Percentiles rank a stretch among this genome's conserved stretches.
Evolutionary conservation across 2,113 vertebrate genomes (phyloP).

Genomic region (Poeciliopsis retropinna): DNA sequence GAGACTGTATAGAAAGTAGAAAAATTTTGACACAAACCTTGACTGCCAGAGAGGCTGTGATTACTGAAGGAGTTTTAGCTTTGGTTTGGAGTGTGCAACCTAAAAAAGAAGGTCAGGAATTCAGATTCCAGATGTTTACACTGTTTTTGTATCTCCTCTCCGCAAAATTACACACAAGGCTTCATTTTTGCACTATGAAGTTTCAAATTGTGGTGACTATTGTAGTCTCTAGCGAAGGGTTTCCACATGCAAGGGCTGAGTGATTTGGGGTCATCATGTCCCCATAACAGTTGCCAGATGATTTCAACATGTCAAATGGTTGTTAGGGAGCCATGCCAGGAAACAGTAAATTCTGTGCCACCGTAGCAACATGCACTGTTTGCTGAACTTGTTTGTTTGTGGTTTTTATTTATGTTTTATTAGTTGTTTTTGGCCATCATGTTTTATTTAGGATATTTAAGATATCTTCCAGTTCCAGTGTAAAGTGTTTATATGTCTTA

Average conservation of each 20-base stretch:
- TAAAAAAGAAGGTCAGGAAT: neutral
- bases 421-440: no score
- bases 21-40: neutral
- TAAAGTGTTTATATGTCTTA: no score
- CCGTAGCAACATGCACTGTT: no score
- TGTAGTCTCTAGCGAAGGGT: neutral
- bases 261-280: neutral
- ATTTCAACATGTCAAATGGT: neutral
- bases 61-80: neutral
- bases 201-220: neutral
- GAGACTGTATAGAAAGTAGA: neutral
- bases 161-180: neutral
- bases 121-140: neutral
- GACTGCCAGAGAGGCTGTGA: neutral
- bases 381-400: no score
- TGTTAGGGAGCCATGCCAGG: no score
- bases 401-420: no score
- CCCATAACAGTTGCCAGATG: neutral
- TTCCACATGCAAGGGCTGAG: neutral
- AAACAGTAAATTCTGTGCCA: no score
- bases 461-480: no score
- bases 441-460: no score
- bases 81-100: neutral
- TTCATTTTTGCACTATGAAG: neutral
- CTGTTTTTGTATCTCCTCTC: neutral